These are phyloP conservation scores for Romanomermis culicivorax DNA, from an alignment of 2,888 invertebrate species.

Conservation along the genomic window DNA sequence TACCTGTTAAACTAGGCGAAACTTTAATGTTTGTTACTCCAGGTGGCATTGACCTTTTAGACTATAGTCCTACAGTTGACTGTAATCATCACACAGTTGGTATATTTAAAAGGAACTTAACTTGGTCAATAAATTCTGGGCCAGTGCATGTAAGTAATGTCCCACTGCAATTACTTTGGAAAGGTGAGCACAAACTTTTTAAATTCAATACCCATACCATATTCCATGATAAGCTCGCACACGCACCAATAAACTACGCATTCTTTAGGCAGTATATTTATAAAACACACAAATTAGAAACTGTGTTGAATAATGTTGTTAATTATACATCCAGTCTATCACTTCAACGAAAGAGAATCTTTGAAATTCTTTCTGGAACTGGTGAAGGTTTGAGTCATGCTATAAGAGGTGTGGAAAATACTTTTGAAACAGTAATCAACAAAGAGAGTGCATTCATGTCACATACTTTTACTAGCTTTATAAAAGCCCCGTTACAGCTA, in stretches of 20 bases:
- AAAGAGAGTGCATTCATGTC: neutral
- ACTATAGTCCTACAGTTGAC: neutral
- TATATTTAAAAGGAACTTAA: neutral
- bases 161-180: neutral
- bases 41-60: neutral
- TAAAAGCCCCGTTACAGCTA: neutral
- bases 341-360: neutral
- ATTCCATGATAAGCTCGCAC: neutral
- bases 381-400: neutral
- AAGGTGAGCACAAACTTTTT: neutral
- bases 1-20: neutral
- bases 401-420: neutral
- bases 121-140: neutral
- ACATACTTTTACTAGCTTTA: neutral
- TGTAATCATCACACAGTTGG: neutral
- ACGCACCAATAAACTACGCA: neutral
- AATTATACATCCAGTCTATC: neutral
- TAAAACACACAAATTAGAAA: neutral
- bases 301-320: neutral
- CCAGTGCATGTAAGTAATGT: neutral
- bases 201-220: neutral
- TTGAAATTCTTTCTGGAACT: neutral
- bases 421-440: neutral
- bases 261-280: neutral
- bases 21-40: neutral